These are phyloP conservation scores for Abramis brama DNA, from an alignment of 2,113 vertebrate species.

Conservation along the genomic window DNA sequence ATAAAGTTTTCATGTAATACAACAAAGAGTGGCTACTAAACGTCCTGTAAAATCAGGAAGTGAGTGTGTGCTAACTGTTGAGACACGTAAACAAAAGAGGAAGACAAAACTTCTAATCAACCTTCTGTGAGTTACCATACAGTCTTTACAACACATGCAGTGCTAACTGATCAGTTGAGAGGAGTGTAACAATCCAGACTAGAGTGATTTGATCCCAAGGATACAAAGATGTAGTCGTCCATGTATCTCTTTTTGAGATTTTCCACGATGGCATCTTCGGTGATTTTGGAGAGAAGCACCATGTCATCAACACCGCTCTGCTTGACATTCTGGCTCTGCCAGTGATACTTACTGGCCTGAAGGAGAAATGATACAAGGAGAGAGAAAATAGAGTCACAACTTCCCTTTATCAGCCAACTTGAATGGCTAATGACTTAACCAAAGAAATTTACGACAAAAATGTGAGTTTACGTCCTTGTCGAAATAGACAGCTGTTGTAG, in stretches of 20 bases:
- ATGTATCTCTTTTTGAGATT: conserved; percentile 97
- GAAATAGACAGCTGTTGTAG: not conserved
- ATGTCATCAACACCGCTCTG: conserved; percentile 98
- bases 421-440: too few species aligned
- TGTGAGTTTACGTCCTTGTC: not conserved
- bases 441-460: not conserved
- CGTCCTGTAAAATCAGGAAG: conserved; percentile 64
- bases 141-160: not conserved
- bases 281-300: conserved; percentile 95
- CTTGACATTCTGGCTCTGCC: conserved; percentile 98
- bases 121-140: not conserved
- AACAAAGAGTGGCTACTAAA: not conserved
- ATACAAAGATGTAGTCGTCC: conserved; percentile 98
- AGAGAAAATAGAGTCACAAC: not conserved
- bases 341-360: conserved; percentile 96
- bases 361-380: not conserved
- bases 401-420: not conserved
- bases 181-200: not conserved
- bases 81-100: conserved; percentile 73
- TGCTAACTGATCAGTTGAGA: not conserved
- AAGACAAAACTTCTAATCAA: conserved; percentile 60
- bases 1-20: not conserved
- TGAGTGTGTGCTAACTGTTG: conserved; percentile 56
- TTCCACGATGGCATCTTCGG: conserved; percentile 90
- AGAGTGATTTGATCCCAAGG: conserved; percentile 65